Evolutionary conservation across 92 coral and sea anemone genomes (phyloP).

Genomic region (Zoanthus sansibaricus): DNA sequence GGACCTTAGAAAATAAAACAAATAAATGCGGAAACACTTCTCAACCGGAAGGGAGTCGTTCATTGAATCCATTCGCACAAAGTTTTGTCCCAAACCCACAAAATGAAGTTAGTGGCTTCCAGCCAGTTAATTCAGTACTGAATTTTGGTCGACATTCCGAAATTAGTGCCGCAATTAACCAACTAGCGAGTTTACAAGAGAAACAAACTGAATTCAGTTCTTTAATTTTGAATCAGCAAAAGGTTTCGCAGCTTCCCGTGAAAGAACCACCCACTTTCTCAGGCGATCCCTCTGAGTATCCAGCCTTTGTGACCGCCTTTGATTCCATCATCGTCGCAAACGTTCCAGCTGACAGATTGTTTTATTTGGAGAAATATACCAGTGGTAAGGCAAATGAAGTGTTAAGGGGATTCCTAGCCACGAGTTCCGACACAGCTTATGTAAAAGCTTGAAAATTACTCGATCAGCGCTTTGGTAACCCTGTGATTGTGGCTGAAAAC

Average conservation of each 20-base stretch:
- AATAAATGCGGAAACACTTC: background rate
- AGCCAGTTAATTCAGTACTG: too few species aligned
- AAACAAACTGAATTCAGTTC: constrained; percentile 60
- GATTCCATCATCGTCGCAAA: constrained; percentile 48
- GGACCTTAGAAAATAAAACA: background rate
- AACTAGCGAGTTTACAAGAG: constrained; percentile 54
- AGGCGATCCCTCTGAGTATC: constrained; percentile 56
- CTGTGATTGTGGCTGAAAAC: constrained; percentile 70
- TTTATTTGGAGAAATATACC: constrained; percentile 46
- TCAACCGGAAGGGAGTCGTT: constrained; percentile 1
- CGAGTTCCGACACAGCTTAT: constrained; percentile 47
- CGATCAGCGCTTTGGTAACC: constrained; percentile 71
- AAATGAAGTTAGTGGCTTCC: too few species aligned
- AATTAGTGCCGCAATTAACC: constrained; percentile 38
- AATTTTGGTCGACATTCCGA: background rate
- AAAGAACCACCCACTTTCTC: constrained; percentile 58
- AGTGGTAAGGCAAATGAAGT: constrained; percentile 45
- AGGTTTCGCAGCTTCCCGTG: constrained; percentile 41
- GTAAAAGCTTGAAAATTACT: constrained; percentile 30
- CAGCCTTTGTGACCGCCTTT: constrained; percentile 55
- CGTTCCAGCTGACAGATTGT: constrained; percentile 34
- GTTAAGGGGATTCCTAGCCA: constrained; percentile 50
- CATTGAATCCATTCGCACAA: constrained; percentile 13
- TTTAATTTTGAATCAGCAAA: constrained; percentile 55
- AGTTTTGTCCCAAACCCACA: constrained; percentile 23